phyloP scores from a whole-genome alignment of 2,888 invertebrate species.

The Hoplodrina blanda region DNA sequence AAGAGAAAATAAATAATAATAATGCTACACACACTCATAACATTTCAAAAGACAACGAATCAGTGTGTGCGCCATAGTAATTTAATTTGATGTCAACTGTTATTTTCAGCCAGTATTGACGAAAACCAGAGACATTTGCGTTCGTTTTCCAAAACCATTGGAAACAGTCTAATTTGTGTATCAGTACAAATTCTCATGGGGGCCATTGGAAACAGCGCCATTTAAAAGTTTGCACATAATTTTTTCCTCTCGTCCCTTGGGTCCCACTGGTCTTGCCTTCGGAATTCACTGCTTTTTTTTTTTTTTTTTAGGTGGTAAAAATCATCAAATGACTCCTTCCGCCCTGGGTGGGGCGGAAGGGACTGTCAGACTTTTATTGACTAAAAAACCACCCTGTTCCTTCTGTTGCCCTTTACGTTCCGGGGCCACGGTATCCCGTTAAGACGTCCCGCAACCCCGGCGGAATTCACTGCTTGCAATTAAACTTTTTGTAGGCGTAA shows the following conservation, averaged over 20 bases:
- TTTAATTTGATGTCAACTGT: constrained; percentile 13
- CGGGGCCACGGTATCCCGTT: too few species aligned
- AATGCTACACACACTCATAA: too few species aligned
- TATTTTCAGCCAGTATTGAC: constrained; percentile 33
- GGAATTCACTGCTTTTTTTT: constrained; percentile 35
- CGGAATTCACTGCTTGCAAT: constrained; percentile 63
- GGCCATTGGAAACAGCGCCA: constrained; percentile 55
- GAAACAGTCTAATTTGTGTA: constrained; percentile 54
- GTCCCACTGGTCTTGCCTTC: constrained; percentile 48
- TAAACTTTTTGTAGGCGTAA: constrained; percentile 76
- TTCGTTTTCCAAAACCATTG: constrained; percentile 42
- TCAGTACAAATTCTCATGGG: constrained; percentile 50
- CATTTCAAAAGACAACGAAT: too few species aligned
- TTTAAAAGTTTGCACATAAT: constrained; percentile 71
- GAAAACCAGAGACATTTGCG: constrained; percentile 17
- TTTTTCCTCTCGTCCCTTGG: constrained; percentile 57
- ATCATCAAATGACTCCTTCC: too few species aligned
- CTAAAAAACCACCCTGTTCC: too few species aligned
- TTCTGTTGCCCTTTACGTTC: too few species aligned
- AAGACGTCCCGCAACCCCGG: too few species aligned
- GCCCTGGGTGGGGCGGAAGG: too few species aligned
- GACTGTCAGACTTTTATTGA: too few species aligned
- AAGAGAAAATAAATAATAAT: too few species aligned
- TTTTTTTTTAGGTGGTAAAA: too few species aligned
- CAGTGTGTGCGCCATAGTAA: too few species aligned